Base-by-base conservation (phyloP, 2,113 vertebrate genomes). In the Corythoichthys haematopterus region DNA sequence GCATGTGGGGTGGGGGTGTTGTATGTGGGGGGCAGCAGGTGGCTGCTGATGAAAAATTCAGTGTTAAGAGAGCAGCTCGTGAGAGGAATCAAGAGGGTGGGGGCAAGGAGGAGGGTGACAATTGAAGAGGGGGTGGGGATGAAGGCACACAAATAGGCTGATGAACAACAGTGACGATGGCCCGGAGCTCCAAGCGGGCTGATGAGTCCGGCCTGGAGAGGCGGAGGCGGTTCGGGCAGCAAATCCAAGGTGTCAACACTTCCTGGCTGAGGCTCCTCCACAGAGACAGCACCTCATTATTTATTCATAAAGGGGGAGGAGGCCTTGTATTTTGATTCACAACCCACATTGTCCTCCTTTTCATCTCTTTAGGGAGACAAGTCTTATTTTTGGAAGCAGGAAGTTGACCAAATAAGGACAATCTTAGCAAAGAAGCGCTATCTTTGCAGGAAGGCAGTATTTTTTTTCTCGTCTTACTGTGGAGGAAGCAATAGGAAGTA, bases 21-120 rank as follows among this genome's bases (percentile, higher is more conserved):
- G 40, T 43, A 7, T 80, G 77, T 85, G 83, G 83, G 86, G 40
- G 85, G 84, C 88, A 85, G 86, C 86, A 87, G 88, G 88, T 87
- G 84, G 85, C 85, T 79, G 74, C 70, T 82, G 80, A 90, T 88
- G 87, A 88, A 89, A 88, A 83, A 87, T 86, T 85, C 86, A 89
- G 84, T 69, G 78, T 67, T 11, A 43, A 12, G n/a, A 48, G 57
- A 51, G 59, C 9, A 62, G 58, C 64, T 12, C 55, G 40, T 69
- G 65, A 60, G 69, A 68, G 69, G 78, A 64, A 46, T 48, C 62
- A 64, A 75, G 16, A 16, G 71, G 59, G 20, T 62, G 48, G 79
- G 63, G 61, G 70, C 59, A 68, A 65, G 59, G 37, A 65, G 69
- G 72, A 75, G 65, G 53, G 65, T 60, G 64, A 52, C 35, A 68